Evolutionary conservation across 2,797 vertebrate genomes (phyloP).

Genomic region (Anolis apletophallus): DNA sequence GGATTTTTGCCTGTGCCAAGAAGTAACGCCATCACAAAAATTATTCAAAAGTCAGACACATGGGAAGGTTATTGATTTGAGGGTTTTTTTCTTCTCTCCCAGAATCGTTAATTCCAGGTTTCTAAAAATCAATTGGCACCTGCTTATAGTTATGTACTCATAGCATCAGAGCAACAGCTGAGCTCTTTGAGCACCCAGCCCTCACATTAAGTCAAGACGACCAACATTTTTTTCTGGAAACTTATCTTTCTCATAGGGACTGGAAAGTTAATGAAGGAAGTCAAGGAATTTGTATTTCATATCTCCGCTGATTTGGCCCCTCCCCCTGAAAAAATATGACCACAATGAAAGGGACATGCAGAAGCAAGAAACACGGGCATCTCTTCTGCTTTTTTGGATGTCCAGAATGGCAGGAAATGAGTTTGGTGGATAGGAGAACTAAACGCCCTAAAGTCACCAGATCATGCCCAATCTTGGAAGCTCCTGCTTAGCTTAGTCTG

Average conservation of each 20-base stretch:
- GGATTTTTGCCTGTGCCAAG: not conserved
- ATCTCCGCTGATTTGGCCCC: not conserved
- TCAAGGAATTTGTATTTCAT: not conserved
- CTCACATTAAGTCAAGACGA: not conserved
- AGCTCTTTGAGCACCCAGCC: not conserved
- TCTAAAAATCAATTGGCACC: not conserved
- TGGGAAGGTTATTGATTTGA: not conserved
- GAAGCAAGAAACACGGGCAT: not conserved
- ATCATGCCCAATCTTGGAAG: too few relatives aligned
- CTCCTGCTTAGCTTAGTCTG: too few relatives aligned
- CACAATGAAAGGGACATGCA: not conserved
- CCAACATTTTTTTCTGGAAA: not conserved
- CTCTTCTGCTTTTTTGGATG: not conserved
- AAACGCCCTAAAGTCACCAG: not conserved
- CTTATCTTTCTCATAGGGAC: not conserved
- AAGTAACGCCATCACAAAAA: not conserved
- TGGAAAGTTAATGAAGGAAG: not conserved
- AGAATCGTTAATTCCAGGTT: not conserved
- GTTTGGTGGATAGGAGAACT: not conserved
- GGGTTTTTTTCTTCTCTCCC: not conserved
- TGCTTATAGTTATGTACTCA: not conserved
- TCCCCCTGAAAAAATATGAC: not conserved
- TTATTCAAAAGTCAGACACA: constrained; percentile 1
- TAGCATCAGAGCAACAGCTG: not conserved
- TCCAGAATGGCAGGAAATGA: not conserved